Base-by-base conservation (phyloP, 2,113 vertebrate species). In the Equus quagga region DNA sequence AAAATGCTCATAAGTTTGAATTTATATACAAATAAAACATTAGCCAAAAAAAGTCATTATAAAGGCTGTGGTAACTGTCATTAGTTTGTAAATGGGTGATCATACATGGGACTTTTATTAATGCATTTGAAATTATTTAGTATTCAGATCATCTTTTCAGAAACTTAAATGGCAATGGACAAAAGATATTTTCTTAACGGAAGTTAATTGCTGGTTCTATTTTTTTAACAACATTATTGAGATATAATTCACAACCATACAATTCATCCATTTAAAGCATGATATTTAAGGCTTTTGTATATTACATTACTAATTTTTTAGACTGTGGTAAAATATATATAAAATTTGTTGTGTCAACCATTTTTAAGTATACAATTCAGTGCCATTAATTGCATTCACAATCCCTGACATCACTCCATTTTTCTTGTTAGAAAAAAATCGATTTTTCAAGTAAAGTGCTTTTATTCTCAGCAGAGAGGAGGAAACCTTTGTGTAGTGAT, bases 81-180 rank as follows among this genome's bases (percentile, higher is more conserved):
- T 0, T 94, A 91, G 89, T 96, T 92, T 98, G 83, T 3, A 3
- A 98, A 97, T 88, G 86, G n/a, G 73, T 97, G 80, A 44, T 97
- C 13, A 1, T 75, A 60, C 76, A 88, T 91, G 49, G 62, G 81
- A 93, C 96, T 33, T 97, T 95, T 95, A 89, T 31, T 81, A 79
- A 88, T 31, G 44, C 75, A 46, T 62, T 44, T 84, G 54, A 93
- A 62, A 62, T 88, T 36, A 91, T 58, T 89, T 89, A 96, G 49
- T 92, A 96, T 69, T 60, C 65, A 97, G 79, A 64, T 79, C 87
- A 78, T 31, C 95, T 96, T 91, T 97, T 98, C 93, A 95, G 94
- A 96, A 97, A 70, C 56, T 11, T 89, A 87, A 67, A 79, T 31
- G 46, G 11, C 93, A 89, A 93, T 73, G 82, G 14, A 51, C 97